Evolutionary conservation across 2,113 vertebrate genomes (phyloP), one percentile per base, ranked within the genome.

Genomic region (Brienomyrus brachyistius): DNA sequence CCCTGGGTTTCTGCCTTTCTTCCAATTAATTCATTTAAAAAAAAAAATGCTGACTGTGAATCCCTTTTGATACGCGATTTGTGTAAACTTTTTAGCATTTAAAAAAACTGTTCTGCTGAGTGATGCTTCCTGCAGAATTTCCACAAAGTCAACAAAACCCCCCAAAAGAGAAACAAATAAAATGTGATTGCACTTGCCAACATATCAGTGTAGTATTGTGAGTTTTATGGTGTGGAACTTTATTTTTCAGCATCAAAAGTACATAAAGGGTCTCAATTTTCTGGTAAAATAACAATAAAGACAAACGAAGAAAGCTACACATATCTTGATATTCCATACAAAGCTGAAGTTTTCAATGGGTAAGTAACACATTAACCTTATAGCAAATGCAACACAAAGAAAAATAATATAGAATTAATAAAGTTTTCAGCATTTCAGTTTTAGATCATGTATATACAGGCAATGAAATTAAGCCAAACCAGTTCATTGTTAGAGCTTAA

Each of bases 311-410:
- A 99, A 94, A 99, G 95, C 93, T 99, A 99, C 91, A 97, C 98
- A 92, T 99, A 99, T 96, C 98, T 99, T 92, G 98, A 99, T 97
- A 99, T 99, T 95, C 98, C 98, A 0, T 99, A 99, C 95, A 98
- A 99, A 94, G 98, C 98, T 87, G 98, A 99, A 92, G 97, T 99
- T 91, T 96, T 99, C 95, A 97, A 98, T 92, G 98, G 98, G 98
- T 99, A 94, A 97, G 98, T 91, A 84, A 92, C 21, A 10, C 11
- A 9, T 88, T 90, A 54, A 74, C 6, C 27, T 87, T 13, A 35
- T 19, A 31, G 31, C 51, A 43, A 52, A 56, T 87, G 27, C 40
- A 87, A 56, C 17, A 80, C 15, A 48, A 48, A 27, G 21, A 51
- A 10, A 86, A 31, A 17, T 31, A 13, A 47, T 17, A 83, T 13